phyloP scores from a whole-genome alignment of 1,140 invertebrate genomes.

The Drosophila tristis region DNA sequence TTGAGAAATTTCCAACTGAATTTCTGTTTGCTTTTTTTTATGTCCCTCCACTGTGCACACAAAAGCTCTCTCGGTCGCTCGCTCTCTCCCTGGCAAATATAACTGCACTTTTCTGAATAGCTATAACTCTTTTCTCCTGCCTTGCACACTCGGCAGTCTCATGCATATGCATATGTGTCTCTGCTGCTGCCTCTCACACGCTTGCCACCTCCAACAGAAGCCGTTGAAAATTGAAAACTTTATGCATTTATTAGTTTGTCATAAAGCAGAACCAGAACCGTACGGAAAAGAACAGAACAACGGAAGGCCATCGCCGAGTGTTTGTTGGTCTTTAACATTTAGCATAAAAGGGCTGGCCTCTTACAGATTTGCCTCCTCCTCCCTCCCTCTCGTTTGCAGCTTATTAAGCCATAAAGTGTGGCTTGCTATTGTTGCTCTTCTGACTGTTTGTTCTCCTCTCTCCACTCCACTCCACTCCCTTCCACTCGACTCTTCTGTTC shows the following conservation, averaged over 20 bases:
- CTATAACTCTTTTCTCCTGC: slow-evolving; percentile 38
- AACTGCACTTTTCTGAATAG: slow-evolving; percentile 24
- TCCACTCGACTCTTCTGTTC: too few relatives aligned
- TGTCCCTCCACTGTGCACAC: too few relatives aligned
- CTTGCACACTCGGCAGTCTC: neutral
- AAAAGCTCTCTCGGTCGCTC: too few relatives aligned
- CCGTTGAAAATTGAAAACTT: slow-evolving; percentile 73
- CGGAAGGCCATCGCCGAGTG: slow-evolving; percentile 36
- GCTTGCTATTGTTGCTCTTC: slow-evolving; percentile 36
- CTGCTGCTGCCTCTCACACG: slow-evolving; percentile 30
- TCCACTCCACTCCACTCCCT: too few relatives aligned
- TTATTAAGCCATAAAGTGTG: slow-evolving; percentile 81
- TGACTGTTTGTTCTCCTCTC: too few relatives aligned
- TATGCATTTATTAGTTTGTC: slow-evolving; percentile 81
- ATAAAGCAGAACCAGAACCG: slow-evolving; percentile 55
- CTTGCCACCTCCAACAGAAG: slow-evolving; percentile 60
- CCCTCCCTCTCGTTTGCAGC: neutral
- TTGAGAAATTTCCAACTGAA: slow-evolving; percentile 17
- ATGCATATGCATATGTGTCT: slow-evolving; percentile 29
- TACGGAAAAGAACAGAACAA: slow-evolving; percentile 18
- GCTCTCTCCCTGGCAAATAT: neutral
- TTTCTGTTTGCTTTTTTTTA: slow-evolving; percentile 11
- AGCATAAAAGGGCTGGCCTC: slow-evolving; percentile 48
- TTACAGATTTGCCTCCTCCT: neutral
- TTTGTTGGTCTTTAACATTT: slow-evolving; percentile 34